Base-by-base conservation (phyloP, 2,888 invertebrate species). In the Megaustenia siamemsis region DNA sequence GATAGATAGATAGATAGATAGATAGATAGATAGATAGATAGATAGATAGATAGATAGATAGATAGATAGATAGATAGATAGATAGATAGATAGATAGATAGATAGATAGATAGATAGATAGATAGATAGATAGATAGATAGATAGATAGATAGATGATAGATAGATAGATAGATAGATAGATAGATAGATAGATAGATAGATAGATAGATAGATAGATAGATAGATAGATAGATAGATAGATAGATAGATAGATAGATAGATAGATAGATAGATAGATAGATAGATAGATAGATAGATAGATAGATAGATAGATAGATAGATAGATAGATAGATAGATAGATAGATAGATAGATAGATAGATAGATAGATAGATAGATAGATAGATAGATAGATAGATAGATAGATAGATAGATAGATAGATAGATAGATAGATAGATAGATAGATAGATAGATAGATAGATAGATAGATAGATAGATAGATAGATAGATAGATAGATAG, bases 181-280 rank as follows among this genome's bases (percentile, higher is more conserved):
- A 40, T 40, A 40, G 24, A 68, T 35, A 68, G 68, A 68, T 68
- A 68, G 35, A 68, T 68, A 68, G 38, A 68, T 35, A 35, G 35
- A 68, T 35, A 68, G 68, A 68, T 35, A 68, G 68, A 68, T 35
- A 68, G 68, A 68, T 68, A 35, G 68, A 68, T 68, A 38, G 68
- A 68, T 35, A 68, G 38, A 68, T 35, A 68, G 68, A 68, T 68
- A 68, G 38, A 10, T 35, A 35, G 68, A 10, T 35, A 68, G 35
- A 68, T 35, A 68, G 68, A 68, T 68, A 32, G 32, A 66, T 35
- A 38, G 35, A 68, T 38, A 38, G 35, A 38, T 68, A 68, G 38
- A 35, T 35, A 68, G 35, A 68, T 35, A 68, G 35, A 68, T 68
- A 38, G 38, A 68, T 38, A 68, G 35, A 38, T 35, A 68, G 15